phyloP scores from a whole-genome alignment of 2,113 vertebrate genomes.

The Sylvicapra grimmia region DNA sequence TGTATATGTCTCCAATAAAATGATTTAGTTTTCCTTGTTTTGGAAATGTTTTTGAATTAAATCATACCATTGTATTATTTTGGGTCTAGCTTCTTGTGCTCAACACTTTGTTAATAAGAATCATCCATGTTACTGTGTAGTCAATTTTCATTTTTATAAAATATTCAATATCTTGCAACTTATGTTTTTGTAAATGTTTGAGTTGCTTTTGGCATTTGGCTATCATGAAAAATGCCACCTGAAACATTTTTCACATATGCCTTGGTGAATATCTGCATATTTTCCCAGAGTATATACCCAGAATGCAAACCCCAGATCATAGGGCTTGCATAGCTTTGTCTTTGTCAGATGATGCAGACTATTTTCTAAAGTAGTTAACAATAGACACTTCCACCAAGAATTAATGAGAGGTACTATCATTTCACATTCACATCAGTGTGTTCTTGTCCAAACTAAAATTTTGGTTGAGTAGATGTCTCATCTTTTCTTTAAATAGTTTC shows the following conservation, averaged over 20 bases:
- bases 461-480: neutral
- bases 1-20: neutral
- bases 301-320: neutral
- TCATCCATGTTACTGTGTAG: neutral
- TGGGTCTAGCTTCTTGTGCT: neutral
- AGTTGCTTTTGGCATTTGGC: neutral
- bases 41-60: neutral
- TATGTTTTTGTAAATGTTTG: neutral
- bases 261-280: neutral
- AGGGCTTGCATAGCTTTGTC: neutral
- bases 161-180: neutral
- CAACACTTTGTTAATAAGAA: neutral
- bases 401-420: neutral
- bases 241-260: neutral
- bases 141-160: neutral
- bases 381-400: neutral
- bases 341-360: neutral
- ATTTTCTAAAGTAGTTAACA: neutral
- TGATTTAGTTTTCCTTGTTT: neutral
- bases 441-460: neutral
- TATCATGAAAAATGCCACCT: neutral
- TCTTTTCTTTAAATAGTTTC: neutral
- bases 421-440: neutral
- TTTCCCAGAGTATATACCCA: neutral
- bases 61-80: neutral